These are phyloP conservation scores for Leucoraja erinaceus DNA, from an alignment of 2,113 vertebrate species.

Conservation along the genomic window DNA sequence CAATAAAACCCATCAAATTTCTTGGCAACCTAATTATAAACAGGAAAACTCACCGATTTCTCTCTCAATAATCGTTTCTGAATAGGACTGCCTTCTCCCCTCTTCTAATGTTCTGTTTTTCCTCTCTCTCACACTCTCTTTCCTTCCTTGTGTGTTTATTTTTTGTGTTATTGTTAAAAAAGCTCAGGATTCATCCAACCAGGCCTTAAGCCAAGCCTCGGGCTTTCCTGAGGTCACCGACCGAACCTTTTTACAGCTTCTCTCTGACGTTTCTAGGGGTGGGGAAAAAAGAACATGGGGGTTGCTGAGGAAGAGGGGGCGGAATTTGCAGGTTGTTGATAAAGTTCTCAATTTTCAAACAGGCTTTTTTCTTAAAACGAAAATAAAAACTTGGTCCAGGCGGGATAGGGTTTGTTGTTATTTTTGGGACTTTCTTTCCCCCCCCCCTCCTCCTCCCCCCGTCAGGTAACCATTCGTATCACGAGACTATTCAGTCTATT, in stretches of 20 bases:
- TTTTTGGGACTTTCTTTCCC: slow-evolving; percentile 2
- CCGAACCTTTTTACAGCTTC: neutral
- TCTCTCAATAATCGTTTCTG: slow-evolving; percentile 37
- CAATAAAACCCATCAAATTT: slow-evolving; percentile 33
- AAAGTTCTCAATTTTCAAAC: neutral
- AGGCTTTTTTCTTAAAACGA: neutral
- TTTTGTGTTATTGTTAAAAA: neutral
- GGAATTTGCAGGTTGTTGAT: neutral
- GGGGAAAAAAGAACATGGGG: neutral
- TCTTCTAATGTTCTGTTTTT: slow-evolving; percentile 24
- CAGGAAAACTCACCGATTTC: slow-evolving; percentile 36
- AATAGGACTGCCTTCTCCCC: slow-evolving; percentile 35
- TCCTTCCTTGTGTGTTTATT: neutral
- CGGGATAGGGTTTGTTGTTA: neutral
- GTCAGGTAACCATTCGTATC: neutral
- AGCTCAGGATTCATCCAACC: neutral
- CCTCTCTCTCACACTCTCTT: slow-evolving; percentile 5
- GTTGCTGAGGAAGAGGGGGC: neutral
- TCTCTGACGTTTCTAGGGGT: neutral
- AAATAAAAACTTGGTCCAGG: neutral
- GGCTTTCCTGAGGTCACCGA: slow-evolving; percentile 23
- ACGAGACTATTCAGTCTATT: slow-evolving; percentile 9
- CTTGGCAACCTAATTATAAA: slow-evolving; percentile 36
- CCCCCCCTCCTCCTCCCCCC: too few relatives aligned
- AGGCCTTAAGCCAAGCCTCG: slow-evolving; percentile 25